Base-by-base conservation (phyloP, 2,888 invertebrate genomes). In the Meandrusa payeni region DNA sequence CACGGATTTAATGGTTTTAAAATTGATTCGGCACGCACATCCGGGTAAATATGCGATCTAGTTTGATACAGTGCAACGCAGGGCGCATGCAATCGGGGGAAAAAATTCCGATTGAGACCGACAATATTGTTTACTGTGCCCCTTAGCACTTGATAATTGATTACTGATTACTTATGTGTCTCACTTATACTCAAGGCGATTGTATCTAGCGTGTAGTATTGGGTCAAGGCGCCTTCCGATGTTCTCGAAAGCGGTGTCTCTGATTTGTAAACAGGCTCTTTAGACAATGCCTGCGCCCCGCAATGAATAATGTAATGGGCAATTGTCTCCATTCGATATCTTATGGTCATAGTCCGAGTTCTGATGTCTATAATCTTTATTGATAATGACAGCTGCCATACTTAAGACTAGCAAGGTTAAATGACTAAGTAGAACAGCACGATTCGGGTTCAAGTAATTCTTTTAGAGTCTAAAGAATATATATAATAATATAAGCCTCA, bases 181-280 rank as follows among this genome's bases (percentile, higher is more conserved):
- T 54, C 27, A 22, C 52, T 48, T 36, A 52, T 50, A 28, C 31
- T 51, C 57, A 59, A 56, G 55, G 57, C 46, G 43, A 5, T 44
- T 11, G 27, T 56, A 55, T 56, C 53, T 58, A 60, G 53, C 54
- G 54, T 64, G 38, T 40, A 27, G 26, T 55, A 65, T 69, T 64
- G 56, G 68, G 76, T 69, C 76, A 79, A 76, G 79, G 77, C 49
- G 43, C 32, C 48, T 56, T 53, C 57, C 51, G 60, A 70, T 66
- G 62, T 67, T 73, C 74, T 74, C 58, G 63, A 72, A 73, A 71
- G 65, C 52, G 47, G 51, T 55, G 54, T 52, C 58, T 57, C 47
- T 46, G 56, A 51, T 47, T 51, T 57, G 49, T 57, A 69, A 73
- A 76, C 77, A 69, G 59, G 72, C 66, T 69, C 48, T 48, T 34